A percentile compares a stretch with the other conserved stretches of the same genome.
These are phyloP conservation scores for Trichechus manatus DNA, from an alignment of 2,113 vertebrate species.

Conservation along the genomic window DNA sequence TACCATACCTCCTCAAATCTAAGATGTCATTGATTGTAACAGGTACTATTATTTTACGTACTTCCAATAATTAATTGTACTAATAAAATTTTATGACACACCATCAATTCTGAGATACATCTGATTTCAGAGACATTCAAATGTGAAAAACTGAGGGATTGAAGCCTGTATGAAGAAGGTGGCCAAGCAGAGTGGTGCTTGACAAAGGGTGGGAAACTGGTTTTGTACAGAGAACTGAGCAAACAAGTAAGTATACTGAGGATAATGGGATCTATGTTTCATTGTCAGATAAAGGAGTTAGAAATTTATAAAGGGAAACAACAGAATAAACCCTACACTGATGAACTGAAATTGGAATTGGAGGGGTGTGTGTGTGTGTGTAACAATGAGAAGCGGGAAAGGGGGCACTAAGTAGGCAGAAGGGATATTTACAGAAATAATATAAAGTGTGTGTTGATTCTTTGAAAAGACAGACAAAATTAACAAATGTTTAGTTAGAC, in stretches of 20 bases:
- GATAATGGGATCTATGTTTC: background rate
- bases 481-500: background rate
- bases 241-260: background rate
- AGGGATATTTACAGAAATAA: conserved; percentile 15
- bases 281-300: background rate
- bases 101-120: conserved; percentile 37
- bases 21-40: background rate
- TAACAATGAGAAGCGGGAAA: background rate
- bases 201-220: background rate
- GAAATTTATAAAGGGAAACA: conserved; percentile 26
- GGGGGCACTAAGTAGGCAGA: too few species aligned
- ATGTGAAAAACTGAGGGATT: background rate
- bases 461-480: background rate
- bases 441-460: conserved; percentile 5
- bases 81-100: conserved; percentile 34
- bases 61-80: conserved; percentile 27
- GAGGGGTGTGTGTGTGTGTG: background rate
- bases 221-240: background rate
- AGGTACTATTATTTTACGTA: background rate
- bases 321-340: conserved; percentile 11
- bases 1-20: conserved; percentile 6
- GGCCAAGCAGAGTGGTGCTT: background rate
- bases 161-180: background rate
- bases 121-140: conserved; percentile 16
- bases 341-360: conserved; percentile 18